Evolutionary conservation across 1,140 invertebrate species (phyloP).

Genomic region (Heliconius himera): DNA sequence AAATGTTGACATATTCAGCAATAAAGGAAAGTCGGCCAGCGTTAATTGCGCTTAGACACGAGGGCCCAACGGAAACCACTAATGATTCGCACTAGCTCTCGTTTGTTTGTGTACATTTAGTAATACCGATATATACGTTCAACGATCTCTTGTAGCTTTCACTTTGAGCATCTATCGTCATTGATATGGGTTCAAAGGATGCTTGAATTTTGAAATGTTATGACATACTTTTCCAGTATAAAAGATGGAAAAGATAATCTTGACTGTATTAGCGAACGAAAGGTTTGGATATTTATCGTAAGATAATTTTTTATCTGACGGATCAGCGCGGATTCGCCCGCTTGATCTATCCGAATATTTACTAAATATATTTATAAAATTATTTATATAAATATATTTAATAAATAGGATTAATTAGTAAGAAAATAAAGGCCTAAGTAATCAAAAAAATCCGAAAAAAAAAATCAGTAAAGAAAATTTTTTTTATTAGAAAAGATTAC

Average conservation of each 20-base stretch:
- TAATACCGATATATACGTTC: background rate
- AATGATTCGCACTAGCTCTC: slow-evolving; percentile 25
- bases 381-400: background rate
- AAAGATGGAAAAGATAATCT: background rate
- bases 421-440: too few species aligned
- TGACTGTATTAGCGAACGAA: background rate
- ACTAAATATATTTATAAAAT: too few species aligned
- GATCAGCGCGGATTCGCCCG: too few species aligned
- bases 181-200: slow-evolving; percentile 8
- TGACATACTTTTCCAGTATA: background rate
- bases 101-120: slow-evolving; percentile 22
- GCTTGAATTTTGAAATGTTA: background rate
- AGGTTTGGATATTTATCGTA: too few species aligned
- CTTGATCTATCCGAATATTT: too few species aligned
- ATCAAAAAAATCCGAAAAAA: too few species aligned
- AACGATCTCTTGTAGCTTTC: slow-evolving; percentile 8
- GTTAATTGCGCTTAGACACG: slow-evolving; percentile 19
- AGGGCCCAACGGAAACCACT: slow-evolving; percentile 12
- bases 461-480: too few species aligned
- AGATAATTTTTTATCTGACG: too few species aligned
- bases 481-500: too few species aligned
- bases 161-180: slow-evolving; percentile 1
- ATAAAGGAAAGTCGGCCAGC: slow-evolving; percentile 20
- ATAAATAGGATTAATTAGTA: too few species aligned
- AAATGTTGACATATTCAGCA: slow-evolving; percentile 11